Percentiles rank a stretch among this genome's conserved stretches.
These are phyloP conservation scores for Agrotis clavis DNA, from an alignment of 2,888 invertebrate genomes.

Conservation along the genomic window DNA sequence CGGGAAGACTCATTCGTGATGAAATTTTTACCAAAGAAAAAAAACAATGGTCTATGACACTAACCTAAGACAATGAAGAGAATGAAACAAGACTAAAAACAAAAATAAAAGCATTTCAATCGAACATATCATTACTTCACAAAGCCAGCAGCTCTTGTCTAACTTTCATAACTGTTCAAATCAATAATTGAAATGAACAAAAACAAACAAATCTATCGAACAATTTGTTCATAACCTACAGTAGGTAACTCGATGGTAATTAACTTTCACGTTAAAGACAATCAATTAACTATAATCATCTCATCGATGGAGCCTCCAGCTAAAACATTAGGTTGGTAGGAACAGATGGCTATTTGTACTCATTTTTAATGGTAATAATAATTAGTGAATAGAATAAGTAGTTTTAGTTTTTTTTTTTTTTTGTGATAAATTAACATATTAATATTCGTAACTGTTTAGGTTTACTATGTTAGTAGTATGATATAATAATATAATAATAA, in stretches of 20 bases:
- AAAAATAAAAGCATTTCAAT: neutral
- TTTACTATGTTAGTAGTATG: neutral
- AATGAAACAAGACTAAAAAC: no score
- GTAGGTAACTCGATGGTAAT: conserved; percentile 32
- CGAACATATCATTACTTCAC: neutral
- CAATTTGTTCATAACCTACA: conserved; percentile 20
- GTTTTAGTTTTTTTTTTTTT: neutral
- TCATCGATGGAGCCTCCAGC: conserved; percentile 70
- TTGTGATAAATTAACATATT: neutral
- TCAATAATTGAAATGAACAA: conserved; percentile 34
- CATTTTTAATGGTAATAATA: conserved; percentile 73
- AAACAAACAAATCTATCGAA: conserved; percentile 32
- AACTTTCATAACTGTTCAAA: conserved; percentile 33
- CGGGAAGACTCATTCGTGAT: no score
- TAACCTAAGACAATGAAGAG: no score
- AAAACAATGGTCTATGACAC: no score
- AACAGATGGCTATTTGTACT: conserved; percentile 63
- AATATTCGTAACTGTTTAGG: neutral
- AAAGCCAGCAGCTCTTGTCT: conserved; percentile 28
- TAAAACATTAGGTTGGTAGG: conserved; percentile 61
- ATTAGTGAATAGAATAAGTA: neutral
- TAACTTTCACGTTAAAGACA: conserved; percentile 67
- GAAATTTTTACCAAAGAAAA: no score
- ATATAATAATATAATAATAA: no score
- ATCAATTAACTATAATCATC: conserved; percentile 79